Percentiles rank a stretch among this genome's conserved stretches.
These are phyloP conservation scores for Cryptotermes secundus DNA, from an alignment of 1,140 invertebrate genomes.

Conservation along the genomic window DNA sequence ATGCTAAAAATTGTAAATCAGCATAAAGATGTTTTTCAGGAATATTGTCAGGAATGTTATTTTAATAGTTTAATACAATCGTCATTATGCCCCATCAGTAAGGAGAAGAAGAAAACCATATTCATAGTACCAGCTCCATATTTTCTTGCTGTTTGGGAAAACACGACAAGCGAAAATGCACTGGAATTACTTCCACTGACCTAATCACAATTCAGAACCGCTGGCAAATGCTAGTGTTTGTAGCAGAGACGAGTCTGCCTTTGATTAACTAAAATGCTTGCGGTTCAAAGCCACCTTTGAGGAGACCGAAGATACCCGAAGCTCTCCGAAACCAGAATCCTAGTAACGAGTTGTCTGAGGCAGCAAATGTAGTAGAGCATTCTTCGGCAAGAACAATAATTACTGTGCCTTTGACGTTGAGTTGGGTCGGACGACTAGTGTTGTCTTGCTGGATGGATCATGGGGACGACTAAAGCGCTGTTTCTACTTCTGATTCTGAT, in stretches of 20 bases:
- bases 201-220: background rate
- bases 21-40: too few species aligned
- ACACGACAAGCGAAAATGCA: background rate
- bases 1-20: too few species aligned
- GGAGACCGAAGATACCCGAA: background rate
- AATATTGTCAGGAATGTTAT: too few species aligned
- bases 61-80: too few species aligned
- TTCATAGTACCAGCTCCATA: background rate
- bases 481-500: background rate
- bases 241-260: background rate
- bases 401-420: background rate
- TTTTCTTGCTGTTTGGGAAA: background rate
- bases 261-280: background rate
- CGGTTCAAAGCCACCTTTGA: background rate
- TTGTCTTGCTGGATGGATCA: background rate
- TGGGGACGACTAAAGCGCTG: background rate
- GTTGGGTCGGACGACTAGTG: background rate
- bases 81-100: too few species aligned
- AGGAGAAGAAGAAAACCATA: background rate
- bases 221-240: background rate
- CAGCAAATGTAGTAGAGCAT: background rate
- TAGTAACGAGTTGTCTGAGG: background rate
- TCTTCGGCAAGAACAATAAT: conserved; percentile 11
- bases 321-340: background rate
- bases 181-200: background rate